Evolutionary conservation across 2,797 vertebrate genomes (phyloP).

Genomic region (Karalla daura): DNA sequence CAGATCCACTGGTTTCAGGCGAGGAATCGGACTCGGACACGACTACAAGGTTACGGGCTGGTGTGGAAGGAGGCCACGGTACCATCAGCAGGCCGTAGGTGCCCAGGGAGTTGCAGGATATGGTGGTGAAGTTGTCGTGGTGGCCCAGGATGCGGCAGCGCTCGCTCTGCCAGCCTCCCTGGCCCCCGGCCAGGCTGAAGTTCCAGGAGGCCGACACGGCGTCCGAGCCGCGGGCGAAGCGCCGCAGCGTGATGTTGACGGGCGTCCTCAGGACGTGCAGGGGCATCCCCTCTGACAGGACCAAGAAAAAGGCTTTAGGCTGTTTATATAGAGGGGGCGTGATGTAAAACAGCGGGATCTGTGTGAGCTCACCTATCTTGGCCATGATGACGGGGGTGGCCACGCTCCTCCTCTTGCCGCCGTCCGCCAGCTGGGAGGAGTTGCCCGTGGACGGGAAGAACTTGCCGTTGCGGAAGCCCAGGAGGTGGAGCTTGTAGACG

Average conservation of each 20-base stretch:
- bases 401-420: constrained; percentile 90
- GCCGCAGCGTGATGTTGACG: constrained; percentile 91
- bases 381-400: constrained; percentile 95
- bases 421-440: constrained; percentile 88
- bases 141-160: constrained; percentile 91
- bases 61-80: too few relatives aligned
- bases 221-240: constrained; percentile 90
- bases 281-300: constrained; percentile 84
- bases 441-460: constrained; percentile 95
- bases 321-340: too few relatives aligned
- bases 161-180: constrained; percentile 94
- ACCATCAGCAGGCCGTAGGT: constrained; percentile 98
- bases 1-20: neutral
- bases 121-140: constrained; percentile 93
- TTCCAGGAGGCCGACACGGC: constrained; percentile 94
- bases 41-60: too few relatives aligned
- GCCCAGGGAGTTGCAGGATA: constrained; percentile 92
- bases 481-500: constrained; percentile 92
- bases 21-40: too few relatives aligned
- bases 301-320: neutral
- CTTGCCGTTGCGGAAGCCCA: constrained; percentile 96
- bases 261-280: constrained; percentile 80
- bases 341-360: neutral
- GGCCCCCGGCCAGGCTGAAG: constrained; percentile 89
- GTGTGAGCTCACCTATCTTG: constrained; percentile 88